Conservation (phyloP, 2,113 vertebrate species). For the Zosterops hypoxanthus region DNA sequence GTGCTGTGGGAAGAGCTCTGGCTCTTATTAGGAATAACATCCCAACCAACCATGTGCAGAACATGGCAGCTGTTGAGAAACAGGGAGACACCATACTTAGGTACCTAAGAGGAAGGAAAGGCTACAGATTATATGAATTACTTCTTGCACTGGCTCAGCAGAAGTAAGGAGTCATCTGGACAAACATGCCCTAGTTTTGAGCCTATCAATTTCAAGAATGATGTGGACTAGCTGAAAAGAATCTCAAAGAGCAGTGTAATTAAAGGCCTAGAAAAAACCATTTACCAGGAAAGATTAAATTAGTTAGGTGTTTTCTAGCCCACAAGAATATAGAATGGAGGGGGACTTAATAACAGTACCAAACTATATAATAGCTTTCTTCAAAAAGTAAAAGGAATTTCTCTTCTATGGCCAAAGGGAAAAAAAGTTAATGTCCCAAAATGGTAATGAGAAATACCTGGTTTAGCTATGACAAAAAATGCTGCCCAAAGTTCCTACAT, state of each 20-base stretch:
- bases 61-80: neutral
- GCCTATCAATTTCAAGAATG: neutral
- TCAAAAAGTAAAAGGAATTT: neutral
- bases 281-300: neutral
- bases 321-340: neutral
- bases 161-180: neutral
- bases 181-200: neutral
- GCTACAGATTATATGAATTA: neutral
- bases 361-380: neutral
- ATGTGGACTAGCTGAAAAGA: neutral
- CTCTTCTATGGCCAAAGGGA: neutral
- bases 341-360: neutral
- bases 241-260: neutral
- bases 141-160: neutral
- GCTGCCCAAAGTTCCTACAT: neutral
- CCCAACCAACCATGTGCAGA: accelerated
- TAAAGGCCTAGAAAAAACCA: neutral
- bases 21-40: neutral
- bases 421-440: neutral
- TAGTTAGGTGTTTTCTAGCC: neutral
- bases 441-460: neutral
- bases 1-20: neutral
- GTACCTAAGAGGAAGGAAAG: neutral
- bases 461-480: neutral
- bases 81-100: neutral